Evolutionary conservation across 2,888 invertebrate species (phyloP), one percentile per base, ranked within the genome.

Genomic region (Eristalis arbustorum): DNA sequence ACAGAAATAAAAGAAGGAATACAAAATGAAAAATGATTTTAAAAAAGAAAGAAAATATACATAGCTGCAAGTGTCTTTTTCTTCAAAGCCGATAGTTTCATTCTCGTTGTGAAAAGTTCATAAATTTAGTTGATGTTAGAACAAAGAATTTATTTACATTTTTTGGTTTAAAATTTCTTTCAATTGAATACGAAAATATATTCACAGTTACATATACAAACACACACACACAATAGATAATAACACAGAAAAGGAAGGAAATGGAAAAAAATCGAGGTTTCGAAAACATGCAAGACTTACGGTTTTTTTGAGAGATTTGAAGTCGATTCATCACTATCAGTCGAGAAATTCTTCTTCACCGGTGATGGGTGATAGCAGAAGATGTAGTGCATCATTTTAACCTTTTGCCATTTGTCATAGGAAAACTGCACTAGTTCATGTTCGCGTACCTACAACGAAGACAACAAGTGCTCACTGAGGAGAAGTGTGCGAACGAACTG

Each of bases 311-410:
- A 93, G 91, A 94, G 94, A 93, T 93, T 90, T 92, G 89, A 89
- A n/a, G 89, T 79, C 0, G 91, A 91, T 79, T 94, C 95, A 88
- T 96, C 96, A 74, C 95, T 95, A 90, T 96, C 96, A 73, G 96
- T 96, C 0, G 96, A 96, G 90, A 97, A 97, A 90, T 96, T 96
- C 89, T 96, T 96, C 91, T 96, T 96, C 1, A 96, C 95, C 0
- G 97, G 97, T 1, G 97, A 97, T 0, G 97, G 96, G 92, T 97
- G 97, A 91, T 97, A 97, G 90, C 97, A 97, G 91, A 97, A 97
- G 88, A 97, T 96, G 90, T 97, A 97, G 92, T 97, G 97, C 94
- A 97, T 96, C 96, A 97, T 96, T 91, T 95, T 95, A 0, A 97
- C 96, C 5, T 96, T 95, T 90, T 96, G 95, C 97, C 97, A 97